Conservation (phyloP, 2,797 vertebrate species). For the Alfaro cultratus region DNA sequence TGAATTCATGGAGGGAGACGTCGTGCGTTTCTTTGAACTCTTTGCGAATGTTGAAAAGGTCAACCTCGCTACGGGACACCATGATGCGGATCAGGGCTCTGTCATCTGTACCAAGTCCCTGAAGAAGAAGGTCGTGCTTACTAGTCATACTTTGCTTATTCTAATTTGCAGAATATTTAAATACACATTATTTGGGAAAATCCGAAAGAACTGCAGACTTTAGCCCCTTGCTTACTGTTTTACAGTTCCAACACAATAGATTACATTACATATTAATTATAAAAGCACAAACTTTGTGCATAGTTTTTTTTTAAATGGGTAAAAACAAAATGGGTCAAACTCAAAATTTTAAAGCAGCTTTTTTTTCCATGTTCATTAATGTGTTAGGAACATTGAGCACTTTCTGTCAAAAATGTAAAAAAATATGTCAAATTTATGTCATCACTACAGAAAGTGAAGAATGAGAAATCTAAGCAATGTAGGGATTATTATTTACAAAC, state of each 20-base stretch:
- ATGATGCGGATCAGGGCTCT: conserved; percentile 93
- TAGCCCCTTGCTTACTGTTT: not conserved
- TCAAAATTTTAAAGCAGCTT: not conserved
- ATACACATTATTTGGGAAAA: conserved; percentile 3
- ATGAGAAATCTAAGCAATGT: not conserved
- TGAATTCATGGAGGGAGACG: conserved; percentile 89
- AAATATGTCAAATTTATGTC: no score
- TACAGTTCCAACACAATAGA: not conserved
- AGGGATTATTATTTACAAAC: not conserved
- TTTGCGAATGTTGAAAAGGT: conserved; percentile 92
- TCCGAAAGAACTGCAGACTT: not conserved
- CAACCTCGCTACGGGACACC: conserved; percentile 91
- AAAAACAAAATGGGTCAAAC: not conserved
- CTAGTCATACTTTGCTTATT: conserved; percentile 20
- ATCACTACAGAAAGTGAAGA: not conserved
- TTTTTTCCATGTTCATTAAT: not conserved
- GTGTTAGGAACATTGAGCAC: not conserved
- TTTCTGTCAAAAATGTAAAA: not conserved
- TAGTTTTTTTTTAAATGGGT: not conserved
- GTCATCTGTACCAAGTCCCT: conserved; percentile 96
- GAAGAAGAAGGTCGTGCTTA: conserved; percentile 25
- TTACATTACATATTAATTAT: not conserved
- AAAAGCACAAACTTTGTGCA: not conserved
- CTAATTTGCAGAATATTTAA: not conserved
- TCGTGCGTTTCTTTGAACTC: conserved; percentile 94